Evolutionary conservation across 2,888 invertebrate genomes (phyloP), one percentile per base, ranked within the genome.

Genomic region (Thecocarcelia acutangulata): DNA sequence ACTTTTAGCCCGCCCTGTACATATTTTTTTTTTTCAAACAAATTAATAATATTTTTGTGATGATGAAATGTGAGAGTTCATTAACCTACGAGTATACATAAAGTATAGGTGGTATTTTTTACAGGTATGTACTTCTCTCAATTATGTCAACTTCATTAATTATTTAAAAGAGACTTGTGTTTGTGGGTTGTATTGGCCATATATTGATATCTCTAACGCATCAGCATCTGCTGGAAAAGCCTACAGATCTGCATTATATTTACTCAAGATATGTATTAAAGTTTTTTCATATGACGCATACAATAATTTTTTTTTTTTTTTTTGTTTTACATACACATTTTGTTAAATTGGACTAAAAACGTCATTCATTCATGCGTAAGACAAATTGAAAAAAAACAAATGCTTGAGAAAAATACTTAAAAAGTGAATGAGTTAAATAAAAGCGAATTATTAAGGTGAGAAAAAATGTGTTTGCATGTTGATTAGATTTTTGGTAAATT

Each of bases 321-420:
- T n/a, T 3, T n/a, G 19, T n/a, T 40, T 21, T 19, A 37, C 17
- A 19, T 40, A 33, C 33, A 37, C 48, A 28, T 63, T 66, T 52
- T 54, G n/a, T 17, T 63, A 59, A n/a, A 46, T 52, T 75, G 66
- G 24, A 68, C 66, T 37, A 42, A 68, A 61, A 76, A 61, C 68
- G 75, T 76, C 75, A 68, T 75, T 66, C 66, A 54, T 63, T 61
- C 48, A 54, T 54, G 68, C 68, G 52, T 68, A 68, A n/a, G 42
- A 54, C 52, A 66, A 54, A 68, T 12, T 54, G 52, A 11, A 66
- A 64, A 50, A 59, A 33, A 33, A 33, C 33, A 33, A 58, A 44
- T 59, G 42, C 42, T 59, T 59, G n/a, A n/a, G n/a, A 21, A 44
- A 21, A 59, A 59, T 40, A 6, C 13, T n/a, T 59, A 42, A 24